A percentile compares a stretch with the other conserved stretches of the same genome.
Conservation (phyloP, 2,113 vertebrate genomes). For the Sinocyclocheilus maitianheensis region DNA sequence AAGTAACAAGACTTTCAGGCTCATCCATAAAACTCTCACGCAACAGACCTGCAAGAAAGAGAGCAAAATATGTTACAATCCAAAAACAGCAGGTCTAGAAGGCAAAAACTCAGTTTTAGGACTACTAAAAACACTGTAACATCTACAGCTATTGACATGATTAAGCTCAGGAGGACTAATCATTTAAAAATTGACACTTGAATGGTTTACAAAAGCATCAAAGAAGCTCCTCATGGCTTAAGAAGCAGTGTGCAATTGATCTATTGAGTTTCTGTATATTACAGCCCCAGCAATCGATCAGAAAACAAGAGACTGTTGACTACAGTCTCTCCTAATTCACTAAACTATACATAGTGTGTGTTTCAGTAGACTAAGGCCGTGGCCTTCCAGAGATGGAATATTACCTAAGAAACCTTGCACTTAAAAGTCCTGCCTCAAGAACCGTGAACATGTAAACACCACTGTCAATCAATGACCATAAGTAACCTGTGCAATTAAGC, state of each 20-base stretch:
- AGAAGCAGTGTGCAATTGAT: slow-evolving; percentile 13
- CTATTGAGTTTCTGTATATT: slow-evolving; percentile 19
- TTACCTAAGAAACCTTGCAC: neutral
- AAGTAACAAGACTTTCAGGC: slow-evolving; percentile 89
- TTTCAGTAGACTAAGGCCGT: neutral
- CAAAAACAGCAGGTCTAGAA: too few relatives aligned
- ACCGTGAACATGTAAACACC: neutral
- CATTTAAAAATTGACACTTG: neutral
- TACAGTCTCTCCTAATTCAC: neutral
- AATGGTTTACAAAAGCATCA: slow-evolving; percentile 2
- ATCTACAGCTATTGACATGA: neutral
- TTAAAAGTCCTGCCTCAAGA: slow-evolving; percentile 59
- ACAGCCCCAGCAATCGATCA: slow-evolving; percentile 10
- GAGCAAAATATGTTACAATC: neutral
- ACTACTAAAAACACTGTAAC: too few relatives aligned
- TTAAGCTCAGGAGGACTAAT: neutral
- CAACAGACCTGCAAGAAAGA: slow-evolving; percentile 80
- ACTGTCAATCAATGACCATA: neutral
- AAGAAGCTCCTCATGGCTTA: neutral
- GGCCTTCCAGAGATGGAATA: neutral
- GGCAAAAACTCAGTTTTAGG: too few relatives aligned
- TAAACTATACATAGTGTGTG: neutral
- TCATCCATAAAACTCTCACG: slow-evolving; percentile 92
- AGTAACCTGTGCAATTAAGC: neutral
- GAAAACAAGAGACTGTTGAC: neutral